Evolutionary conservation across 2,797 vertebrate genomes (phyloP).

Genomic region (Luscinia megarhynchos): DNA sequence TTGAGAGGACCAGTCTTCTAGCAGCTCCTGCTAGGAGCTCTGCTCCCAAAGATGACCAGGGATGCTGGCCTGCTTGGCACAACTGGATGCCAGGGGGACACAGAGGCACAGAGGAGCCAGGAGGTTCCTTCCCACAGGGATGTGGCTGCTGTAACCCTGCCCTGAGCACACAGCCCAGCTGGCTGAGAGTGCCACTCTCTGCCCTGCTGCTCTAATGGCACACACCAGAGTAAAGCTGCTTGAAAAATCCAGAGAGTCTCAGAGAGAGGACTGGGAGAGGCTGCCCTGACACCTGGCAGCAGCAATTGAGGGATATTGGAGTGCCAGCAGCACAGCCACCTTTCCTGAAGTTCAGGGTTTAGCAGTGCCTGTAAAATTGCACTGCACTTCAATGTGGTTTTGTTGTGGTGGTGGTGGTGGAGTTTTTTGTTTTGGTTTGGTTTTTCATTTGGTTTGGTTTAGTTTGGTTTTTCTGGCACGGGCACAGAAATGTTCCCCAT

Average conservation of each 20-base stretch:
- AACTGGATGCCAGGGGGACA: neutral
- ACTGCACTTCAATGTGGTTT: neutral
- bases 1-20: neutral
- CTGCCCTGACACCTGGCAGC: neutral
- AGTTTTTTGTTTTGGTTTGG: neutral
- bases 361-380: neutral
- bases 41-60: neutral
- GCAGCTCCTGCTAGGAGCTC: neutral
- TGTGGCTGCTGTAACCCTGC: neutral
- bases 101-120: neutral
- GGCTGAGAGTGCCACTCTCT: neutral
- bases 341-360: neutral
- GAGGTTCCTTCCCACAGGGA: neutral
- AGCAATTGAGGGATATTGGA: neutral
- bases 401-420: neutral
- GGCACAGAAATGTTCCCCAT: neutral
- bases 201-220: neutral
- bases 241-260: neutral
- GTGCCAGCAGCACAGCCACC: neutral
- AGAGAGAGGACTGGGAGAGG: neutral
- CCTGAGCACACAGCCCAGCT: neutral
- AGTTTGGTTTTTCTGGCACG: neutral
- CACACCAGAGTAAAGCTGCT: neutral
- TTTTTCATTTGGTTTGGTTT: neutral
- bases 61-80: neutral